phyloP scores from a whole-genome alignment of 2,797 vertebrate species.

The Sylvia borin region DNA sequence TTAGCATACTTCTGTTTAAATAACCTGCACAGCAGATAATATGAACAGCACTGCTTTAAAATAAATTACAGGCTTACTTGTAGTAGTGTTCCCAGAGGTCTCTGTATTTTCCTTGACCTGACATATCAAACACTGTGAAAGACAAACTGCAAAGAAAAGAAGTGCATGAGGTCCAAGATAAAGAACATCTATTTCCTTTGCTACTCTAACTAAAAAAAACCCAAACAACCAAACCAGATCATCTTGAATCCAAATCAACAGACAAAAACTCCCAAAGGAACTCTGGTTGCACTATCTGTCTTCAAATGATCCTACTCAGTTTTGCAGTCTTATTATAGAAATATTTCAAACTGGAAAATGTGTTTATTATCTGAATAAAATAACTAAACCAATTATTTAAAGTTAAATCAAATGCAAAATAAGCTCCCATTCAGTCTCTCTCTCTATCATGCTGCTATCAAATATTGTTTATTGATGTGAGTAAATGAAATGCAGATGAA shows the following conservation, averaged over 20 bases:
- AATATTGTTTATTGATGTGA: background rate
- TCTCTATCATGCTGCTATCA: background rate
- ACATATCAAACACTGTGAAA: conserved; percentile 99
- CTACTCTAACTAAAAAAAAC: background rate
- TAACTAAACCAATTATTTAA: background rate
- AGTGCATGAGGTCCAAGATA: background rate
- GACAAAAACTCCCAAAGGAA: background rate
- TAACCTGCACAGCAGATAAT: background rate
- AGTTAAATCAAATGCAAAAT: background rate
- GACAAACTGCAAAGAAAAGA: conserved; percentile 83
- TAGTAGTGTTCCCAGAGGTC: conserved; percentile 99
- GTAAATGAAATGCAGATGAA: background rate
- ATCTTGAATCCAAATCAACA: background rate
- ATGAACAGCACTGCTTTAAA: background rate
- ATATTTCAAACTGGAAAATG: background rate
- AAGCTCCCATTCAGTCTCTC: background rate
- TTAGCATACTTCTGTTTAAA: background rate
- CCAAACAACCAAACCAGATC: background rate
- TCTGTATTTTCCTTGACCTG: conserved; percentile 96
- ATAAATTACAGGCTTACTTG: conserved; percentile 84
- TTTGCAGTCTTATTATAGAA: background rate
- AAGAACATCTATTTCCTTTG: background rate
- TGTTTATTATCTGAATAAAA: background rate
- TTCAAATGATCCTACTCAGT: background rate
- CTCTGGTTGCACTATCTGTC: background rate